Evolutionary conservation across 2,888 invertebrate species (phyloP), one percentile per base, ranked within the genome.

Genomic region (Cryptus armator): DNA sequence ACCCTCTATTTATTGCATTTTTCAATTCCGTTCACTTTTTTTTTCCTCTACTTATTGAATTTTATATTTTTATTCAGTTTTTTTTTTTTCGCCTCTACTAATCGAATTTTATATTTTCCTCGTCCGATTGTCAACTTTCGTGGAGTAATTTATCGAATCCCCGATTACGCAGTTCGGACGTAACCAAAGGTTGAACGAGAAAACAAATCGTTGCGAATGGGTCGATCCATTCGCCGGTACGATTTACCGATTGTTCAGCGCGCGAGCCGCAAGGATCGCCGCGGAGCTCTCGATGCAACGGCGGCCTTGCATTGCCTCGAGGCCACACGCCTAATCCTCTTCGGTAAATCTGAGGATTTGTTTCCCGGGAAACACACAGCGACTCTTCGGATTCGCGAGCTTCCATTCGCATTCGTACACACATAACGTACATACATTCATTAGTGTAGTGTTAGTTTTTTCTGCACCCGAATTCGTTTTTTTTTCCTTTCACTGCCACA

Each of bases 311-410:
- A 10, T 32, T 48, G 68, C 62, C 43, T 79, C 68, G 70, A 66
- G 53, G 64, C 64, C 64, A 64, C 70, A 48, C 32, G 64, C 70
- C 83, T 83, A 83, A 83, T 83, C 83, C 83, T 75, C 83, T 75
- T 46, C 44, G 75, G 74, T 83, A 83, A 83, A 83, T 75, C 79
- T 83, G 70, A 80, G 79, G 83, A 79, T 83, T 83, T 76, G 53
- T 80, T 80, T 77, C 37, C 48, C 29, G 59, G 67, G 62, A 80
- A 79, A 75, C 68, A 75, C 48, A 19, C 46, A 68, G 29, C 62
- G 43, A 64, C 53, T 5, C 62, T 62, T 46, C 44, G 29, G 5
- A n/a, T 14, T 12, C 51, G 19, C 64, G 16, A 53, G 7, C 37
- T 19, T 51, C 5, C 68, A 19, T 29, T 14, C 77, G n/a, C 6